phyloP scores from a whole-genome alignment of 2,888 invertebrate genomes.

The Apodemia hepburni region DNA sequence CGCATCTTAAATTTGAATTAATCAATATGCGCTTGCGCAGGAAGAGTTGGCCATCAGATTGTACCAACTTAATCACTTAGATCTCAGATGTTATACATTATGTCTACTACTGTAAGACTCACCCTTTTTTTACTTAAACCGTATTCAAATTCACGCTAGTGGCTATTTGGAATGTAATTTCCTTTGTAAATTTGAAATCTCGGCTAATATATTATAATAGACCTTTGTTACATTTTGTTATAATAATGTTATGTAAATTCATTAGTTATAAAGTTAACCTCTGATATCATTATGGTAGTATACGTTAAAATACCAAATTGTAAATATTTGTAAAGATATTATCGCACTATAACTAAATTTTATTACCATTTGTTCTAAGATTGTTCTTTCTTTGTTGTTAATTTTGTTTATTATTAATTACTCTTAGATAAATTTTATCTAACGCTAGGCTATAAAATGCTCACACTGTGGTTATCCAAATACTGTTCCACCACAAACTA shows the following conservation, averaged over 20 bases:
- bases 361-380: conserved; percentile 78
- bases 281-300: conserved; percentile 69
- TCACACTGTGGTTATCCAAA: conserved; percentile 37
- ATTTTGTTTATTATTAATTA: conserved; percentile 69
- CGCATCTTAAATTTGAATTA: too few relatives aligned
- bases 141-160: background rate
- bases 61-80: too few relatives aligned
- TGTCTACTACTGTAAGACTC: too few relatives aligned
- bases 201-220: conserved; percentile 49
- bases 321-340: conserved; percentile 79
- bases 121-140: background rate
- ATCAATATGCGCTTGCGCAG: too few relatives aligned
- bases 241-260: conserved; percentile 69
- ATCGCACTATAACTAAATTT: conserved; percentile 72
- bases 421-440: conserved; percentile 38
- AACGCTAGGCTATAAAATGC: conserved; percentile 43
- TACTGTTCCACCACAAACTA: conserved; percentile 16
- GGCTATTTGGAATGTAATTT: conserved; percentile 4
- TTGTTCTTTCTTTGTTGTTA: conserved; percentile 77
- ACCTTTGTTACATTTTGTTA: conserved; percentile 57
- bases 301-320: conserved; percentile 78
- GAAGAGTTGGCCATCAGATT: too few relatives aligned
- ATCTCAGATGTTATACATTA: too few relatives aligned
- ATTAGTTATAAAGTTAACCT: conserved; percentile 53
- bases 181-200: conserved; percentile 35